Evolutionary conservation across 2,113 vertebrate species (phyloP).

Genomic region (Pseudolaguvia tuberculata): DNA sequence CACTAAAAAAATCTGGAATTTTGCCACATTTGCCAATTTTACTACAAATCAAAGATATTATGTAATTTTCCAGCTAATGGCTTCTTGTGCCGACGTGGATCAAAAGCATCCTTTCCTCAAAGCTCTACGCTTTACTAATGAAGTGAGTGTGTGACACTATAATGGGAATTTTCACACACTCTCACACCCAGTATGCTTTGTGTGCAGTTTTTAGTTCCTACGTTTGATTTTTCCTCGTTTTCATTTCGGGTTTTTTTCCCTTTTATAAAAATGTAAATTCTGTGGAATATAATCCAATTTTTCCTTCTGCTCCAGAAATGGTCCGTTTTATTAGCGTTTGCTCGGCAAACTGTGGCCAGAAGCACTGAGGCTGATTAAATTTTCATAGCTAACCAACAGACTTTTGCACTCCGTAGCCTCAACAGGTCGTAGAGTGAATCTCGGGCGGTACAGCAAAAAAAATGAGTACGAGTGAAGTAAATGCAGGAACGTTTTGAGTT

Average conservation of each 20-base stretch:
- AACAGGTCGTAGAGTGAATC: slow-evolving; percentile 67
- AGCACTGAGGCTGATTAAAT: slow-evolving; percentile 61
- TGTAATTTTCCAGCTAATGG: slow-evolving; percentile 45
- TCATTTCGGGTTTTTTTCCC: no score
- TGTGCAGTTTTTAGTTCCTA: not conserved
- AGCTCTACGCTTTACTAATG: slow-evolving; percentile 34
- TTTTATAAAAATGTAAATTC: not conserved
- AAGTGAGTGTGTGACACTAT: slow-evolving; percentile 32
- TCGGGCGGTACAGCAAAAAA: slow-evolving; percentile 60
- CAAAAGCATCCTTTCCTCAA: slow-evolving; percentile 36
- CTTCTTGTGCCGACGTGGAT: slow-evolving; percentile 33
- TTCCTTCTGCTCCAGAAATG: slow-evolving; percentile 50
- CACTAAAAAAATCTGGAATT: not conserved
- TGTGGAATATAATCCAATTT: slow-evolving; percentile 55
- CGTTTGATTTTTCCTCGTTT: no score
- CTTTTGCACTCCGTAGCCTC: slow-evolving; percentile 54
- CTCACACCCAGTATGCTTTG: not conserved
- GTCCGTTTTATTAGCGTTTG: slow-evolving; percentile 48
- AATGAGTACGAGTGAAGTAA: slow-evolving; percentile 48
- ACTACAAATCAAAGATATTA: slow-evolving; percentile 28
- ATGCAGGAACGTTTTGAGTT: slow-evolving; percentile 21
- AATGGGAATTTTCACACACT: slow-evolving; percentile 22
- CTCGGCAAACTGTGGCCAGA: slow-evolving; percentile 34
- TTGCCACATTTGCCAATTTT: slow-evolving; percentile 21
- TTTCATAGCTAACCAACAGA: slow-evolving; percentile 66